Evolutionary conservation across 2,888 invertebrate genomes (phyloP).

Genomic region (Spodoptera littoralis): DNA sequence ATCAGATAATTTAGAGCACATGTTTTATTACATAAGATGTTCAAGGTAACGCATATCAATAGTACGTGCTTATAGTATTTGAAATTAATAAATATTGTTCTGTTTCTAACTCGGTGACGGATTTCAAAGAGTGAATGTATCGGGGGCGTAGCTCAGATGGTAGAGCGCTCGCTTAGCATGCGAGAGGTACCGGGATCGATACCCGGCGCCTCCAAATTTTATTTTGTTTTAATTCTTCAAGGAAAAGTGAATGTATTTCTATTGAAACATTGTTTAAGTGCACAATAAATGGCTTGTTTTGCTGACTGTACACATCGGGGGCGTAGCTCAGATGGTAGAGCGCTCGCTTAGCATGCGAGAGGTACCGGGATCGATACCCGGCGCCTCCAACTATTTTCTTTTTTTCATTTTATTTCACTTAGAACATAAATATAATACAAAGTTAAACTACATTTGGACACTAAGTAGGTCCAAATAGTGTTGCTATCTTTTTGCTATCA

Average conservation of each 20-base stretch:
- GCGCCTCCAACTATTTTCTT: constrained; percentile 80
- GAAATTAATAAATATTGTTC: constrained; percentile 22
- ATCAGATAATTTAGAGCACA: constrained; percentile 32
- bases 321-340: constrained; percentile 90
- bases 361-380: constrained; percentile 89
- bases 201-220: constrained; percentile 85
- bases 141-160: constrained; percentile 89
- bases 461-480: too few species aligned
- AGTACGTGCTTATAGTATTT: constrained; percentile 20
- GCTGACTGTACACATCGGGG: constrained; percentile 65
- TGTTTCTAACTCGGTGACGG: not conserved
- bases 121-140: not conserved
- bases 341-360: constrained; percentile 89
- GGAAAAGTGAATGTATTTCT: too few species aligned
- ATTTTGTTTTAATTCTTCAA: not conserved
- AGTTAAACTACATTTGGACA: too few species aligned
- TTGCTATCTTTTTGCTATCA: too few species aligned
- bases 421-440: too few species aligned
- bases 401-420: not conserved
- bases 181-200: constrained; percentile 89
- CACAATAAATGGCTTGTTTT: constrained; percentile 5
- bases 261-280: too few species aligned
- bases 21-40: constrained; percentile 33
- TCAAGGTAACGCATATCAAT: constrained; percentile 33
- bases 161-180: constrained; percentile 90